A percentile compares a stretch with the other conserved stretches of the same genome.
Conservation (phyloP, 2,797 vertebrate genomes). For the Dipus sagitta region DNA sequence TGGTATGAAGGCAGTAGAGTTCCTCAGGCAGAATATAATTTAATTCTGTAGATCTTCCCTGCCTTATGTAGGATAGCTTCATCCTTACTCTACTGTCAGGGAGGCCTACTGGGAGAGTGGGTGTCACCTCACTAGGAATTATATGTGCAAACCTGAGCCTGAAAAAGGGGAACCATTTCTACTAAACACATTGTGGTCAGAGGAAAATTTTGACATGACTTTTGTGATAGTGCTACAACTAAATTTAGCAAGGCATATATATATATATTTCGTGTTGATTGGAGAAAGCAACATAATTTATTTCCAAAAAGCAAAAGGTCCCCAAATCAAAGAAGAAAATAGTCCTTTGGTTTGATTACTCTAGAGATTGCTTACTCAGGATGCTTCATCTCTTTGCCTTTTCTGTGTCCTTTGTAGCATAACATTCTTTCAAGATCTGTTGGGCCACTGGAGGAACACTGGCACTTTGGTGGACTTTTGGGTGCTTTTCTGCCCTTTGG, state of each 20-base stretch:
- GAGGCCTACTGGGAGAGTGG: background rate
- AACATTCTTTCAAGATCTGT: slow-evolving; percentile 30
- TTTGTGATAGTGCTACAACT: slow-evolving; percentile 69
- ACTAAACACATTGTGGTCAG: slow-evolving; percentile 74
- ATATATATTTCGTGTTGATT: background rate
- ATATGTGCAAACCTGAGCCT: slow-evolving; percentile 54
- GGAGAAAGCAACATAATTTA: slow-evolving; percentile 30
- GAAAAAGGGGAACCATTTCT: slow-evolving; percentile 82
- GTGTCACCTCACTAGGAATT: slow-evolving; percentile 54
- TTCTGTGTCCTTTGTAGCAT: slow-evolving; percentile 22
- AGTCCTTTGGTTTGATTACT: background rate
- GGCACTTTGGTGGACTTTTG: slow-evolving; percentile 65
- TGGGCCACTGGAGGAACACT: slow-evolving; percentile 47
- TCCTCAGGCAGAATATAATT: background rate
- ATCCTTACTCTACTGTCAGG: background rate
- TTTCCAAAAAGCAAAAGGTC: slow-evolving; percentile 63
- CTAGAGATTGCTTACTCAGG: background rate
- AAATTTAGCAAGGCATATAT: slow-evolving; percentile 67
- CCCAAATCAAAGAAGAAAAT: background rate
- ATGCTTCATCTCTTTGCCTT: slow-evolving; percentile 37
- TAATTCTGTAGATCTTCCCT: background rate
- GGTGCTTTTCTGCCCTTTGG: slow-evolving; percentile 76
- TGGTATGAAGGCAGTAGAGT: background rate
- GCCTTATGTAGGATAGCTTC: background rate
- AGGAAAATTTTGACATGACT: slow-evolving; percentile 79